These are phyloP conservation scores for Tuta absoluta DNA, from an alignment of 2,888 invertebrate species.

Conservation along the genomic window DNA sequence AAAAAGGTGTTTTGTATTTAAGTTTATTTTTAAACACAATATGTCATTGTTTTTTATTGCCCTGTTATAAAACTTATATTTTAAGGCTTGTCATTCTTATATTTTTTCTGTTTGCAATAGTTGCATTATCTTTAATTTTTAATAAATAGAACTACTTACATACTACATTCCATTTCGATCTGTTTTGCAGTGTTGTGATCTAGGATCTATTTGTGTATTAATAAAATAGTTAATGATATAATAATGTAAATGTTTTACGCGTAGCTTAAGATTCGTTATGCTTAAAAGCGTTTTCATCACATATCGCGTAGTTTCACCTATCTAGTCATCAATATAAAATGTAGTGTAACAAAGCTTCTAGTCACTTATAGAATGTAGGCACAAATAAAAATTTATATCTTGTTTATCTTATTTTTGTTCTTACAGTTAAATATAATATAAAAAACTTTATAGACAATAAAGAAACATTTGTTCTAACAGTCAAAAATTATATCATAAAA, in stretches of 20 bases:
- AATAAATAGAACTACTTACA: neutral
- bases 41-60: too few species aligned
- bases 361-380: conserved; percentile 14
- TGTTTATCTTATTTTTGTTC: neutral
- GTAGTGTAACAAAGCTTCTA: conserved; percentile 12
- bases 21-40: too few species aligned
- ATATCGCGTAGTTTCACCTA: conserved; percentile 55
- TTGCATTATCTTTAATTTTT: neutral
- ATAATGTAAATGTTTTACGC: conserved; percentile 38
- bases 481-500: too few species aligned
- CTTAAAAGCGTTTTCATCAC: conserved; percentile 54
- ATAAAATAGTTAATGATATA: conserved; percentile 37
- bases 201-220: conserved; percentile 29
- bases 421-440: neutral
- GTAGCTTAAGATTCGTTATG: conserved; percentile 47
- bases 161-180: conserved; percentile 49
- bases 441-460: neutral
- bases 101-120: too few species aligned
- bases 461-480: neutral
- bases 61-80: too few species aligned
- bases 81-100: too few species aligned
- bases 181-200: conserved; percentile 64
- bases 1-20: too few species aligned
- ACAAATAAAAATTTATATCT: neutral
- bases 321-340: conserved; percentile 43